phyloP scores from a whole-genome alignment of 1,140 invertebrate species.

The Papilio xuthus region DNA sequence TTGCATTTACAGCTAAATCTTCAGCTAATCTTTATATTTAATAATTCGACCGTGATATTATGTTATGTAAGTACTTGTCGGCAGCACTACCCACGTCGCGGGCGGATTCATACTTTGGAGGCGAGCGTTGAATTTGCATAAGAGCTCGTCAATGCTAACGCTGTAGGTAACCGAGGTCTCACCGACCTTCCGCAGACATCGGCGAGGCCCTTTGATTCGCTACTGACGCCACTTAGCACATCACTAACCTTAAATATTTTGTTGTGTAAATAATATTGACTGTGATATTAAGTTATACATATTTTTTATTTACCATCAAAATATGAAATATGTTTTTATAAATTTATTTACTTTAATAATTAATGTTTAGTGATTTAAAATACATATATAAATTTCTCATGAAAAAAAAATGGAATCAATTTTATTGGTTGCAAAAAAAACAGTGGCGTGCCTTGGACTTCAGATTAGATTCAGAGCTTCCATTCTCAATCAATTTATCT shows the following conservation, averaged over 20 bases:
- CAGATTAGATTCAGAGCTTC: no score
- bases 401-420: no score
- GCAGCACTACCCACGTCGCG: neutral
- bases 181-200: slow-evolving; percentile 58
- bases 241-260: slow-evolving; percentile 40
- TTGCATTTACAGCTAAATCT: neutral
- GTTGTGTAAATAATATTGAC: slow-evolving; percentile 27
- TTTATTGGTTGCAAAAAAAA: no score
- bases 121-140: slow-evolving; percentile 64
- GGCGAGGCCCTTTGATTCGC: slow-evolving; percentile 73
- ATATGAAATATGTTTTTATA: neutral
- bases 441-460: no score
- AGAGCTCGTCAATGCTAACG: slow-evolving; percentile 66
- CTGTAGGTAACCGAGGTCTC: slow-evolving; percentile 62
- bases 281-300: neutral
- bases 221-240: slow-evolving; percentile 52
- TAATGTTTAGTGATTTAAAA: no score
- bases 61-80: neutral
- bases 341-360: no score
- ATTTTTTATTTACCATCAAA: neutral
- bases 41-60: neutral
- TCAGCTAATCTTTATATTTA: neutral
- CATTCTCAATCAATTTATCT: no score
- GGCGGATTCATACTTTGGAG: slow-evolving; percentile 19
- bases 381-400: no score